Conservation (phyloP, 2,888 invertebrate genomes). For the Frankliniella fusca region DNA sequence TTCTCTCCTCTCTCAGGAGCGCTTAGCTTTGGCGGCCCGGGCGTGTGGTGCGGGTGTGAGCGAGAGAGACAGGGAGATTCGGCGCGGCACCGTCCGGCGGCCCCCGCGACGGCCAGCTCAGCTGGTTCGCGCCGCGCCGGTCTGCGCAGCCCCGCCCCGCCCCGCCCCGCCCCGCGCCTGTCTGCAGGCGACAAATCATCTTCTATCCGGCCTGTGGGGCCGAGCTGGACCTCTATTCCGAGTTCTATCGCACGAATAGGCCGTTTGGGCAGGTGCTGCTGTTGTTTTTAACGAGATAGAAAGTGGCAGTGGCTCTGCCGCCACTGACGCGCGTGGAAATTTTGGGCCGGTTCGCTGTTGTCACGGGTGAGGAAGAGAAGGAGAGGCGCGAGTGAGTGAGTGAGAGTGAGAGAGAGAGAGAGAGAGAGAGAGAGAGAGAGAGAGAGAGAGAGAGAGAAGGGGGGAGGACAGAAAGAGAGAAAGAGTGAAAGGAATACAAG, state of each 20-base stretch:
- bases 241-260: too few species aligned
- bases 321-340: too few species aligned
- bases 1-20: not conserved
- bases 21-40: not conserved
- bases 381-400: not conserved
- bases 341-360: too few species aligned
- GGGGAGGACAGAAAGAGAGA: not conserved
- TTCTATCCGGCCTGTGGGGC: too few species aligned
- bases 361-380: not conserved
- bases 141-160: too few species aligned
- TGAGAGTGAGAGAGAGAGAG: not conserved
- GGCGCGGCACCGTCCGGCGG: not conserved
- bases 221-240: too few species aligned
- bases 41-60: not conserved
- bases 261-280: too few species aligned
- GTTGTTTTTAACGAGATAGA: too few species aligned
- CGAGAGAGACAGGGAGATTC: not conserved
- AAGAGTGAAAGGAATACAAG: not conserved
- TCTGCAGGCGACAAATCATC: too few species aligned
- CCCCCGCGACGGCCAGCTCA: not conserved
- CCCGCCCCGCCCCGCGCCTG: too few species aligned
- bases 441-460: not conserved
- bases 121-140: too few species aligned
- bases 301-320: too few species aligned
- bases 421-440: conserved; percentile 18